Base-by-base conservation (phyloP, 2,888 invertebrate genomes). In the Tetragonisca angustula region DNA sequence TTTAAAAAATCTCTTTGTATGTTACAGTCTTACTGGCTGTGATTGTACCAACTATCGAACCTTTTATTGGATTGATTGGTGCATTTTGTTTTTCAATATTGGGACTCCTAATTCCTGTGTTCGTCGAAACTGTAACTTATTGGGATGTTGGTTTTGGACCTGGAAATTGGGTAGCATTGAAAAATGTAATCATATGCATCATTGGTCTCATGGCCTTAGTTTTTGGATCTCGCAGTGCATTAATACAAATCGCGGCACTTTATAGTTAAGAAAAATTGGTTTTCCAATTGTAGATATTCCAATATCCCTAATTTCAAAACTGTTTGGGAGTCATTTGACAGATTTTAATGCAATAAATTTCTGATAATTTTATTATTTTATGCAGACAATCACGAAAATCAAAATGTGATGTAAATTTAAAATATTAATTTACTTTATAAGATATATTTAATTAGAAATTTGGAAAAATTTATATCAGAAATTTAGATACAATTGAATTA, bases 71-170 rank as follows among this genome's bases (percentile, higher is more conserved):
- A 13, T 95, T 99, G 70, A 98, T 99, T 87, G 99, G 99, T 87
- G 98, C 99, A 65, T 97, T 99, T 93, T 98, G 98, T 93, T 98
- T 98, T 94, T 98, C 98, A 15, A 97, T 98, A 88, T 96, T 99
- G 36, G 99, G 99, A 24, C 96, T 99, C 56, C 96, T 99, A 77
- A 96, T 98, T 72, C 99, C 99, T 2, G 97, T 96, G 2, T 95
- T 97, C 81, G 97, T 99, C 85, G 98, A 99, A 95, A 96, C 97
- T 6, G 95, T 98, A 84, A 98, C 98, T 0, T 97, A 96, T 94
- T 98, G 98, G 98, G 97, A 98, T 79, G 96, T 96, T 87, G 98
- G 98, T 62, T 97, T 97, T 84, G 98, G 98, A 11, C 95, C 95
- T 67, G 95, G 94, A 87, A 96, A 97, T 89, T 98, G 97, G 96